A percentile compares a stretch with the other conserved stretches of the same genome.
phyloP scores from a whole-genome alignment of 2,113 vertebrate genomes.

The Corythornis vintsioides region DNA sequence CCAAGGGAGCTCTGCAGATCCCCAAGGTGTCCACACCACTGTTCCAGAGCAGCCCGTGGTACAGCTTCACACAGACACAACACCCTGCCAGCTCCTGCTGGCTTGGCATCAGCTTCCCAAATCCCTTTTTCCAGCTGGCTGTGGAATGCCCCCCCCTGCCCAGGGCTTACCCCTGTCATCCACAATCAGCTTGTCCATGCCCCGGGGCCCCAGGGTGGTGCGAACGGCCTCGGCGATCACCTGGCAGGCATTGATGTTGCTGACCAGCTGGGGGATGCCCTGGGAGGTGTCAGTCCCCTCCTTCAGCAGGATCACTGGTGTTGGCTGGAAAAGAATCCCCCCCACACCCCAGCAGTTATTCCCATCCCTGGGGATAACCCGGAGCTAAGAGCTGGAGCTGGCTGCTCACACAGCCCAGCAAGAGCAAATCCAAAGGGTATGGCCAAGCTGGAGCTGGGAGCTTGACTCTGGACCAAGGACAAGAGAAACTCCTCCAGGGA shows the following conservation, averaged over 20 bases:
- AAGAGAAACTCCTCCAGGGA: not conserved
- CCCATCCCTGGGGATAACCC: fast-evolving
- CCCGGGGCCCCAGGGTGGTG: slow-evolving; percentile 94
- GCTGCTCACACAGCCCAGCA: fast-evolving
- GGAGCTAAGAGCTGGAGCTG: fast-evolving
- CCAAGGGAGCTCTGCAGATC: not conserved
- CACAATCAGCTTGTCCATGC: slow-evolving; percentile 98
- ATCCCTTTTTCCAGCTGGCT: fast-evolving
- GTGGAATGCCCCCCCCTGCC: not conserved
- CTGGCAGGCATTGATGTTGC: slow-evolving; percentile 98
- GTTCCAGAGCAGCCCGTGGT: not conserved
- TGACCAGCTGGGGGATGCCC: slow-evolving; percentile 93
- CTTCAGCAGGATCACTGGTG: slow-evolving; percentile 94
- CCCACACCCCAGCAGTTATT: fast-evolving
- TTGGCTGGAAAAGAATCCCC: slow-evolving; percentile 75
- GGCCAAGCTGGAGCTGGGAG: no score
- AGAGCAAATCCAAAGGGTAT: no score
- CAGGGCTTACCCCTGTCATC: slow-evolving; percentile 85
- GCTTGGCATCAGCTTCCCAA: not conserved
- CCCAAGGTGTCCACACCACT: not conserved
- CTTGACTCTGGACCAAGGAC: no score
- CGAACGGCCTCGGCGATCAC: slow-evolving; percentile 94
- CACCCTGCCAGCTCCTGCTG: not conserved
- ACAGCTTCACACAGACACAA: no score
- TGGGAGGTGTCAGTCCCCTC: slow-evolving; percentile 97